phyloP scores from a whole-genome alignment of 1,140 invertebrate species.

The Stratiolaelaps scimitus region DNA sequence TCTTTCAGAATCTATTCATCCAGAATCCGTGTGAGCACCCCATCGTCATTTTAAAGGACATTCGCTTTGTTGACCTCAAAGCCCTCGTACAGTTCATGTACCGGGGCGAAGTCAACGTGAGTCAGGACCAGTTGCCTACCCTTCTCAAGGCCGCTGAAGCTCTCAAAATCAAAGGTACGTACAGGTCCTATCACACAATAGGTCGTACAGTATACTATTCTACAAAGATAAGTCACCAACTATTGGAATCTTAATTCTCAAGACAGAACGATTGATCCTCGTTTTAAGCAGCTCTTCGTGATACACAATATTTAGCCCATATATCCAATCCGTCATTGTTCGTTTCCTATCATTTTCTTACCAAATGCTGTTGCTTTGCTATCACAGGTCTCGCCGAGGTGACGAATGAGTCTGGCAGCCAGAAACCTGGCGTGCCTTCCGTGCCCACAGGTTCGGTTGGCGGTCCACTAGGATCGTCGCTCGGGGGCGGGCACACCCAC shows the following conservation, averaged over 20 bases:
- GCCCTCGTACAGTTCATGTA: conserved; percentile 92
- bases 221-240: too few species aligned
- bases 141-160: conserved; percentile 77
- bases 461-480: neutral
- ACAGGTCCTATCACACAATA: too few species aligned
- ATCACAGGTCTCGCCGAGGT: conserved; percentile 56
- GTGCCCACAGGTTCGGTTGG: too few species aligned
- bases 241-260: too few species aligned
- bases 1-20: conserved; percentile 83
- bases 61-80: conserved; percentile 74
- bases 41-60: conserved; percentile 78
- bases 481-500: neutral
- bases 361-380: neutral
- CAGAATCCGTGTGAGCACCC: conserved; percentile 73
- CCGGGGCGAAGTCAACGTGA: conserved; percentile 80
- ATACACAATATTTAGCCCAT: too few species aligned
- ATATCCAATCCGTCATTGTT: too few species aligned
- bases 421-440: neutral
- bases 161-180: conserved; percentile 67
- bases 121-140: conserved; percentile 73
- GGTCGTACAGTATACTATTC: too few species aligned
- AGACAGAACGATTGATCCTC: too few species aligned
- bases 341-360: too few species aligned
- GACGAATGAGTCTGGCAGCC: conserved; percentile 47
- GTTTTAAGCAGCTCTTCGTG: too few species aligned